phyloP scores from a whole-genome alignment of 1,140 invertebrate species.

The Chelonus insularis region DNA sequence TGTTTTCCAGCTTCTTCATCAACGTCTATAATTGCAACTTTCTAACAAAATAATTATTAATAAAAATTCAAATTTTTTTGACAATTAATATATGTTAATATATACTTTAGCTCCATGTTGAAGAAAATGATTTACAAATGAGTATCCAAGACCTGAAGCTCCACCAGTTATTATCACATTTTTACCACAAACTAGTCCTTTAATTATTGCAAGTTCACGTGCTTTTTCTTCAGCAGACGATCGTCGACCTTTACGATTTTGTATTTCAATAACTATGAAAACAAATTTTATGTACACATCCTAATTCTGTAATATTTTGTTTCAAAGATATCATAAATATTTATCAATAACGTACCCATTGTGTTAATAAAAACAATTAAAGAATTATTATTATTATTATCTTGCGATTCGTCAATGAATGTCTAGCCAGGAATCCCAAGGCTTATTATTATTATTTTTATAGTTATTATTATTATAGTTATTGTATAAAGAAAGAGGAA shows the following conservation, averaged over 20 bases:
- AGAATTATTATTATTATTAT: too few relatives aligned
- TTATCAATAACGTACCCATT: too few relatives aligned
- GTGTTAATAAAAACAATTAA: too few relatives aligned
- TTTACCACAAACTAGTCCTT: conserved; percentile 46
- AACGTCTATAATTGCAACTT: conserved; percentile 45
- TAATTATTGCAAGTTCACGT: conserved; percentile 43
- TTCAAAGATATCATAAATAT: too few relatives aligned
- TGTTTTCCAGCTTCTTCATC: conserved; percentile 34
- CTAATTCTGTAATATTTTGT: too few relatives aligned
- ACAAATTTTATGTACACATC: too few relatives aligned
- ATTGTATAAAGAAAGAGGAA: too few relatives aligned
- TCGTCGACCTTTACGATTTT: conserved; percentile 28
- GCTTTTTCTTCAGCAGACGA: conserved; percentile 43
- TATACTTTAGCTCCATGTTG: conserved; percentile 55
- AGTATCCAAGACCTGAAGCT: conserved; percentile 57
- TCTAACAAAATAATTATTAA: conserved; percentile 30
- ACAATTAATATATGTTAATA: not conserved
- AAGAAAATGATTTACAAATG: conserved; percentile 55
- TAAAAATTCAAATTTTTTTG: not conserved
- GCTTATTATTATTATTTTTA: too few relatives aligned
- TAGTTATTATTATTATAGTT: too few relatives aligned
- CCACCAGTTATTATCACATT: conserved; percentile 60
- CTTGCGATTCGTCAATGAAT: too few relatives aligned
- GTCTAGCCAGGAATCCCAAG: too few relatives aligned
- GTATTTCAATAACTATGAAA: not conserved